A percentile compares a stretch with the other conserved stretches of the same genome.
These are phyloP conservation scores for Melanotus villosus DNA, from an alignment of 2,888 invertebrate genomes.

Conservation along the genomic window DNA sequence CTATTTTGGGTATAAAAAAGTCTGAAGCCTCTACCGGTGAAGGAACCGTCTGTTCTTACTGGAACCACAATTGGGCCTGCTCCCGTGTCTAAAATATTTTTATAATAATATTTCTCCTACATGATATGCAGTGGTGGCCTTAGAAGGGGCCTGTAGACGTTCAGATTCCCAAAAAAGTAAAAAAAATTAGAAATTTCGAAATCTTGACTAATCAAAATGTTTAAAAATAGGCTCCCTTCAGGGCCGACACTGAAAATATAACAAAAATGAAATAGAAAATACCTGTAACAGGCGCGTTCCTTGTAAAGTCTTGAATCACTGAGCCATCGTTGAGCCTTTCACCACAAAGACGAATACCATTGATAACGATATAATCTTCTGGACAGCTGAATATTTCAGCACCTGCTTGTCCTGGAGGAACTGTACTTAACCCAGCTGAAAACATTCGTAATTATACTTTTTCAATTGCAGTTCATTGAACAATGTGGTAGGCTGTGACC, in stretches of 20 bases:
- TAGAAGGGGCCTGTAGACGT: no score
- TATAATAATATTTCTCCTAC: no score
- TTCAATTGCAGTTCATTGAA: no score
- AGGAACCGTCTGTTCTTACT: conserved; percentile 77
- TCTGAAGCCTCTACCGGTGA: conserved; percentile 80
- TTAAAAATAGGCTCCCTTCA: no score
- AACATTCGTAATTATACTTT: conserved; percentile 30
- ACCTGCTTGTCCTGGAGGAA: conserved; percentile 80
- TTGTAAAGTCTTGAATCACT: conserved; percentile 73
- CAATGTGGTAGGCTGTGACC: no score
- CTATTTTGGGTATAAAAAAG: conserved; percentile 79
- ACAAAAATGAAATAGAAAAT: no score
- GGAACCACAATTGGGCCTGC: conserved; percentile 81
- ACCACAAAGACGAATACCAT: conserved; percentile 81
- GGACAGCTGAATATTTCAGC: conserved; percentile 84
- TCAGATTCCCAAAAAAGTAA: no score
- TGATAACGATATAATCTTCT: conserved; percentile 80
- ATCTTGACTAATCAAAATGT: no score
- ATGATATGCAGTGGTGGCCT: no score
- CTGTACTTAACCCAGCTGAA: conserved; percentile 74
- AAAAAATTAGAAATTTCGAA: no score
- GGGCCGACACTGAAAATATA: no score
- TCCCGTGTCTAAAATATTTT: conserved; percentile 75
- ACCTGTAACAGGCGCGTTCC: conserved; percentile 81
- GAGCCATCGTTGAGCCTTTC: conserved; percentile 82